Base-by-base conservation (phyloP, 2,797 vertebrate genomes). In the Ambastaia sidthimunki region DNA sequence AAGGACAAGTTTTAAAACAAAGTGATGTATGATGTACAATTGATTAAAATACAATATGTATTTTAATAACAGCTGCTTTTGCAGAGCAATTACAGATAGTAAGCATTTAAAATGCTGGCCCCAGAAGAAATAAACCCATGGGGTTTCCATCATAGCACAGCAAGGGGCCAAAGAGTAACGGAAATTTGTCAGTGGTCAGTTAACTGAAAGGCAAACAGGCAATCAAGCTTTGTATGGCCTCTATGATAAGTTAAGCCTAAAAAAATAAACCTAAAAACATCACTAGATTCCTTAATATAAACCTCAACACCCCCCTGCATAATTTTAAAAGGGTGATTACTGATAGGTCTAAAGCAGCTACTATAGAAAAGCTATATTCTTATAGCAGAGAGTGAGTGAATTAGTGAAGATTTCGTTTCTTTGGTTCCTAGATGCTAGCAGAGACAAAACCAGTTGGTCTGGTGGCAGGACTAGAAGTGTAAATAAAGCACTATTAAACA, bases 401-500 rank as follows among this genome's bases (percentile, higher is more conserved):
- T 7, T 15, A 47, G 13, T 18, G 15, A 50, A 50, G 48, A 50
- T 18, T 63, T 21, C 0, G 7, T 48, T 54, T 44, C 50, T 76
- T 76, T 76, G 50, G 74, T 75, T 76, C 19, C 62, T 37, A 60
- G 71, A 47, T 47, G 37, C 21, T 28, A 68, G 23, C 16, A 1
- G 60, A 6, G 28, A 34, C 15, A 63, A 19, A 66, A n/a, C n/a
- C 34, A 47, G 21, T 3, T 57, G 50, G 62, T 55, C 62, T 55
- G 34, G 34, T 21, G 50, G 55, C 7, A 47, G 34, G n/a, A 23
- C 19, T 60, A 78, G 79, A 28, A 65, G 19, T 55, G 47, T 18
- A 65, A 81, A 72, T 31, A 66, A 62, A 28, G 60, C 7, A 52
- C 54, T 87, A 81, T 88, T 86, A 90, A 87, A 82, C 84, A 91